These are phyloP conservation scores for Archivesica marissinica DNA, from an alignment of 1,140 invertebrate species.

Conservation along the genomic window DNA sequence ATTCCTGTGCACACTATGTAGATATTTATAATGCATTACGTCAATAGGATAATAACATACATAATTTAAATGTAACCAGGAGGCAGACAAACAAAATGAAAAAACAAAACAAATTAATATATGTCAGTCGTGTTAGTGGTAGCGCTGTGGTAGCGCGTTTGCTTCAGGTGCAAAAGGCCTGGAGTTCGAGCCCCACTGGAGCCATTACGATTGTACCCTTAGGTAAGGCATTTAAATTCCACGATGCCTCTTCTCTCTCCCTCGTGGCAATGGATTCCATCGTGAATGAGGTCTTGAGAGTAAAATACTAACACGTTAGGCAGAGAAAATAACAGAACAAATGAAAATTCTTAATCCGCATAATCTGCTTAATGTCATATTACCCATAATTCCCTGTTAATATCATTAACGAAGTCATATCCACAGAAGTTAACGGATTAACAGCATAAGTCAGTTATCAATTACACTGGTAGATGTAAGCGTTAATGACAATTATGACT, in stretches of 20 bases:
- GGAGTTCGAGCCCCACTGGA: too few relatives aligned
- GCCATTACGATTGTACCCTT: too few relatives aligned
- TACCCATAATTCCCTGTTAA: not conserved
- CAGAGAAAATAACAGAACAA: not conserved
- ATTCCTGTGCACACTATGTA: not conserved
- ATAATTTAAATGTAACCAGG: not conserved
- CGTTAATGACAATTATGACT: not conserved
- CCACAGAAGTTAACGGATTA: not conserved
- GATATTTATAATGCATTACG: slow-evolving; percentile 7
- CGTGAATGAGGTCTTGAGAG: too few relatives aligned
- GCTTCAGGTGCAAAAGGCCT: too few relatives aligned
- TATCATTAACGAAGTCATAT: not conserved
- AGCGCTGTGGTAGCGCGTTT: not conserved
- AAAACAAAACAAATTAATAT: not conserved
- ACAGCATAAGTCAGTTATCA: not conserved
- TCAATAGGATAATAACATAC: not conserved
- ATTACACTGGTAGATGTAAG: not conserved
- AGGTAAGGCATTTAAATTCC: too few relatives aligned
- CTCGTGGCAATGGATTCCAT: too few relatives aligned
- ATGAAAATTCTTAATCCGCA: not conserved
- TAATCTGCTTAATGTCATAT: not conserved
- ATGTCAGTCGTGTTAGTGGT: not conserved
- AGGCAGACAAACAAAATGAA: not conserved
- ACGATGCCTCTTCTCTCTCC: too few relatives aligned
- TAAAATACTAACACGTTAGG: not conserved